Evolutionary conservation across 2,113 vertebrate species (phyloP).

Genomic region (Peucedramus taeniatus): DNA sequence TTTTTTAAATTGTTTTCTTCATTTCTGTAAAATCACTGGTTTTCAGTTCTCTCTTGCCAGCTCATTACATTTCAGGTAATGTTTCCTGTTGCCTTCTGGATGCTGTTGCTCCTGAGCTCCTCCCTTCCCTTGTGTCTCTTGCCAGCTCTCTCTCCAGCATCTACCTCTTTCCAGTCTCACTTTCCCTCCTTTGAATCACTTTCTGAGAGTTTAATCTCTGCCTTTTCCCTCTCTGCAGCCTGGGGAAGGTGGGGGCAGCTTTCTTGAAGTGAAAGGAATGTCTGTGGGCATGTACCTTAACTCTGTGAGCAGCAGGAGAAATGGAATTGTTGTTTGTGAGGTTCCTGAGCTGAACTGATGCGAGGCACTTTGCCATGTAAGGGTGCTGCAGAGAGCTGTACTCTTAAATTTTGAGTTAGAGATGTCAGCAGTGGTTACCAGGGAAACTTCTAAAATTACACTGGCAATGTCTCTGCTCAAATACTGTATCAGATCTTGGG

Average conservation of each 20-base stretch:
- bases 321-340: neutral
- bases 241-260: neutral
- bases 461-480: slow-evolving; percentile 14
- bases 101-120: neutral
- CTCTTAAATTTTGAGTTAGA: slow-evolving; percentile 44
- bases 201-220: neutral
- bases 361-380: neutral
- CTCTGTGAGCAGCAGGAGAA: neutral
- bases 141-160: neutral
- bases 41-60: neutral
- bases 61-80: neutral
- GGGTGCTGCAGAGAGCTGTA: slow-evolving; percentile 9
- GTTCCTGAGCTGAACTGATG: neutral
- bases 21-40: neutral
- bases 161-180: neutral
- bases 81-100: neutral
- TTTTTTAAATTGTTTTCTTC: neutral
- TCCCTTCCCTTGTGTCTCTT: neutral
- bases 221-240: neutral
- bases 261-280: neutral
- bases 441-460: slow-evolving; percentile 67
- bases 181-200: neutral
- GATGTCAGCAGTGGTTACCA: slow-evolving; percentile 62
- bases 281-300: neutral
- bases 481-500: slow-evolving; percentile 11